phyloP scores from a whole-genome alignment of 2,113 vertebrate species.

The Bufo gargarizans region DNA sequence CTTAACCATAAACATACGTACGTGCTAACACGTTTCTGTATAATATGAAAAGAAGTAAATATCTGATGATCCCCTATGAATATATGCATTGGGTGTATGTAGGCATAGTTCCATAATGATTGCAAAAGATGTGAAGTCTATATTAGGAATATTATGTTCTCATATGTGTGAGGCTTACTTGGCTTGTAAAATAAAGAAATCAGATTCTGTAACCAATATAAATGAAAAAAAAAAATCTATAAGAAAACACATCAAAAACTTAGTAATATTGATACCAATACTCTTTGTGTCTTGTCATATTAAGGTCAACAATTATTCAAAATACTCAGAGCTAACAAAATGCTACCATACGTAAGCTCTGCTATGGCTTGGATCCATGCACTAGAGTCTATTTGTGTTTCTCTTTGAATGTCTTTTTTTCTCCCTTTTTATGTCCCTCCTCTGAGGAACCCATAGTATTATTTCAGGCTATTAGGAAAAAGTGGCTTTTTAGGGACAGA shows the following conservation, averaged over 20 bases:
- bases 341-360: background rate
- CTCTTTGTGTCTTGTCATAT: background rate
- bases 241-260: background rate
- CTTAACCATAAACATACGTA: slow-evolving; percentile 72
- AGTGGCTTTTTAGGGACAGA: background rate
- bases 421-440: background rate
- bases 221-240: background rate
- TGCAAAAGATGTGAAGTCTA: background rate
- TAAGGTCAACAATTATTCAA: background rate
- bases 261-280: background rate
- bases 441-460: background rate
- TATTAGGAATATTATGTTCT: background rate
- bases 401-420: background rate
- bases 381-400: background rate
- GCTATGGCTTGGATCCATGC: background rate
- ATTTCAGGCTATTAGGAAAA: background rate
- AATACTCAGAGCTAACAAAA: background rate
- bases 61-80: slow-evolving; percentile 16
- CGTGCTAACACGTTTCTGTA: slow-evolving; percentile 62
- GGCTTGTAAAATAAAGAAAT: background rate
- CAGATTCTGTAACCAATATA: background rate
- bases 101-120: background rate
- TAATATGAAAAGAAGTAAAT: slow-evolving; percentile 56
- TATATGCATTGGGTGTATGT: background rate
- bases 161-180: background rate